Evolutionary conservation across 2,113 vertebrate species (phyloP).

Genomic region (Hippoglossus stenolepis): DNA sequence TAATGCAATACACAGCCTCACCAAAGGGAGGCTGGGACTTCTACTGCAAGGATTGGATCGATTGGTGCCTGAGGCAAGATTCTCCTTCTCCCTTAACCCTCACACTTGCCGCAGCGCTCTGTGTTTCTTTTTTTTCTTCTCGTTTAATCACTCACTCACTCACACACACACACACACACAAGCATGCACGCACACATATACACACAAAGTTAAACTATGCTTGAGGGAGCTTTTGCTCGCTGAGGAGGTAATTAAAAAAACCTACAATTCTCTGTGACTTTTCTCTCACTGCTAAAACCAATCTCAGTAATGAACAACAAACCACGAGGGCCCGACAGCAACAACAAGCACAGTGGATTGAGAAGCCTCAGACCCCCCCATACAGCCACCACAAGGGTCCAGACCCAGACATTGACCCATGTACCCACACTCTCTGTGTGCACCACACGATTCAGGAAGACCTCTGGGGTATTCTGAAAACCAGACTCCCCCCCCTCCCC

Average conservation of each 20-base stretch:
- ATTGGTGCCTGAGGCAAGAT: constrained; percentile 76
- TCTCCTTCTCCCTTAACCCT: constrained; percentile 64
- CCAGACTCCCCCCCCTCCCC: neutral
- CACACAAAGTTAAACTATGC: constrained; percentile 51
- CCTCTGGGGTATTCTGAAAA: constrained; percentile 14
- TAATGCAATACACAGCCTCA: constrained; percentile 76
- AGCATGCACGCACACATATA: constrained; percentile 25
- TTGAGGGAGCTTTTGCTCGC: constrained; percentile 60
- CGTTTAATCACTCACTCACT: constrained; percentile 38
- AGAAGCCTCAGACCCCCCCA: constrained; percentile 22
- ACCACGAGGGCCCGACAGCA: constrained; percentile 34
- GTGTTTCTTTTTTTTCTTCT: constrained; percentile 44
- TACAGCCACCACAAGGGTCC: constrained; percentile 39
- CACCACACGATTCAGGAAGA: constrained; percentile 24
- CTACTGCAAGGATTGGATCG: constrained; percentile 79
- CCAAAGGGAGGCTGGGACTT: constrained; percentile 79
- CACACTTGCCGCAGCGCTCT: constrained; percentile 42
- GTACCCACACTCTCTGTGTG: neutral
- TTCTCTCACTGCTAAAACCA: constrained; percentile 52
- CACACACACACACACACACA: constrained; percentile 32
- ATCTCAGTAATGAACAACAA: constrained; percentile 60
- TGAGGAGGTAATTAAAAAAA: constrained; percentile 75
- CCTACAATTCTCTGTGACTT: constrained; percentile 51
- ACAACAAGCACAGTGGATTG: constrained; percentile 1
- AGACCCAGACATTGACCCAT: constrained; percentile 58